These are phyloP conservation scores for Synchiropus splendidus DNA, from an alignment of 2,113 vertebrate genomes.

Conservation along the genomic window DNA sequence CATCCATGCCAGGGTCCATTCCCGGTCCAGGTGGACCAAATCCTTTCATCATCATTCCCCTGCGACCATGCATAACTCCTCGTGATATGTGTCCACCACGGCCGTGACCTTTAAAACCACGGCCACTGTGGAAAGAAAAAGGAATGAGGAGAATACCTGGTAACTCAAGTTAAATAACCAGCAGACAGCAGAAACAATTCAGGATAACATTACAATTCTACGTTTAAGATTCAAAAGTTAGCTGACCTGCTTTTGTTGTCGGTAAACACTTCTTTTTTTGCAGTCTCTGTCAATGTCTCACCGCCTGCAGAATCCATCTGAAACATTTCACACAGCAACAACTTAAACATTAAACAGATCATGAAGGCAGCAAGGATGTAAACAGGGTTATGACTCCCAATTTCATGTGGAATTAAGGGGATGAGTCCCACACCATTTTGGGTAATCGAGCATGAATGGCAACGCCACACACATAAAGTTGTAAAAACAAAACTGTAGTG, in stretches of 20 bases:
- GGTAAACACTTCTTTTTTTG: conserved; percentile 23
- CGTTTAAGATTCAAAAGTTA: neutral
- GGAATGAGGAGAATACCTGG: neutral
- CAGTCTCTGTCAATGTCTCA: conserved; percentile 35
- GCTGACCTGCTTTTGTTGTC: conserved; percentile 52
- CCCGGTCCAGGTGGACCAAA: conserved; percentile 47
- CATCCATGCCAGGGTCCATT: conserved; percentile 50
- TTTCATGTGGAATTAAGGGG: no score
- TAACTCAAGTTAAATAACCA: no score
- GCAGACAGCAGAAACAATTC: no score
- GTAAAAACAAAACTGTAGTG: no score
- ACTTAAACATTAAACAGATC: no score
- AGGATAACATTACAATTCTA: no score
- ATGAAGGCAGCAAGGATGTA: no score
- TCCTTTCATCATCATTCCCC: conserved; percentile 59
- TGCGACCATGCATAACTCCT: conserved; percentile 52
- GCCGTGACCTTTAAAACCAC: conserved; percentile 40
- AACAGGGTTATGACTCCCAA: no score
- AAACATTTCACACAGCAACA: conserved; percentile 9
- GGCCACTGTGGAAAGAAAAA: conserved; percentile 33
- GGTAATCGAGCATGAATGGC: no score
- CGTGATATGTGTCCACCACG: conserved; percentile 44
- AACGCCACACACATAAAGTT: no score
- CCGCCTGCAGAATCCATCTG: conserved; percentile 57
- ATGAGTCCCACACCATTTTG: no score